Conservation (phyloP, 2,113 vertebrate species). For the Takifugu flavidus region DNA sequence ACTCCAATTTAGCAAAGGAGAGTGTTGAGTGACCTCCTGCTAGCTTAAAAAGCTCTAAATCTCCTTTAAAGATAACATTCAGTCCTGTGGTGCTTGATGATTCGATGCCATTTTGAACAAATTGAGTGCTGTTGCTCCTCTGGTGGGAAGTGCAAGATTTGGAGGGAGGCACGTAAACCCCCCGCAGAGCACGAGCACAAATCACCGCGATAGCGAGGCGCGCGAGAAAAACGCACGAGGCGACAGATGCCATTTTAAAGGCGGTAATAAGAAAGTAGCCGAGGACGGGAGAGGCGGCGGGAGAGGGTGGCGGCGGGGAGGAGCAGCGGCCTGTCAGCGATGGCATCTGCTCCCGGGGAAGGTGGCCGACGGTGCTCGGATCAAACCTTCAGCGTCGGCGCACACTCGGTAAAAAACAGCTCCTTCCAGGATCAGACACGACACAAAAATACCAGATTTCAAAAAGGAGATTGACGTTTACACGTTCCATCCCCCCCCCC, state of each 20-base stretch:
- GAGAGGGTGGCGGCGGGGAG: not conserved
- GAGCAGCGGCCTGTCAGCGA: conserved; percentile 17
- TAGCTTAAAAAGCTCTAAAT: too few species aligned
- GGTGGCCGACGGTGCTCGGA: conserved; percentile 2
- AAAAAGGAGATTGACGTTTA: too few species aligned
- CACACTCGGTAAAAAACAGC: not conserved
- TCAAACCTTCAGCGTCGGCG: not conserved
- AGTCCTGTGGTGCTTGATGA: not conserved
- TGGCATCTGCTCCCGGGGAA: conserved; percentile 1
- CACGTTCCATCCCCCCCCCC: too few species aligned
- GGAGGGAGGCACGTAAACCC: conserved; percentile 4
- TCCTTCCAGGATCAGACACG: too few species aligned
- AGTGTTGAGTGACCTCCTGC: conserved; percentile 21
- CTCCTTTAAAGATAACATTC: not conserved
- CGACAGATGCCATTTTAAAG: conserved; percentile 43
- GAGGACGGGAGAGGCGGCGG: not conserved
- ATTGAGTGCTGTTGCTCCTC: not conserved
- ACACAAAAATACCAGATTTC: too few species aligned
- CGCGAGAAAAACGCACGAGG: conserved; percentile 17
- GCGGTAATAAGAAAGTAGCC: conserved; percentile 29
- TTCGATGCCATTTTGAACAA: conserved; percentile 5
- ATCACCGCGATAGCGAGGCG: conserved; percentile 14
- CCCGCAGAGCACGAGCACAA: conserved; percentile 1
- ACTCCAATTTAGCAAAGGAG: not conserved
- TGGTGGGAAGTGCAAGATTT: conserved; percentile 18